Percentiles rank a stretch among this genome's conserved stretches.
phyloP scores from a whole-genome alignment of 35 echinoderm and acorn worm genomes.

The Acanthaster planci region DNA sequence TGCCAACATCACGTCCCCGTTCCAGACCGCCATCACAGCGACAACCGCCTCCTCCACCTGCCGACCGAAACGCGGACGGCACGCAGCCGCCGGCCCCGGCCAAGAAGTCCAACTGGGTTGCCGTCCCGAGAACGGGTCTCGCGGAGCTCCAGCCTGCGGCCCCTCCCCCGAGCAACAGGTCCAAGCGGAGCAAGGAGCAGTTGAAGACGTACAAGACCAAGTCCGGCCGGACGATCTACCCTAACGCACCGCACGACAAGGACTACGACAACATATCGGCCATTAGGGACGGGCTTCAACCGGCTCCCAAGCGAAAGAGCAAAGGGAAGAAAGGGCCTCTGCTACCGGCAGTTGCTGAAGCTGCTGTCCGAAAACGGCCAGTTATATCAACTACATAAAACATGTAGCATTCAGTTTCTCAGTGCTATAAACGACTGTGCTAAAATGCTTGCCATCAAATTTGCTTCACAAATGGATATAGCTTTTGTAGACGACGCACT shows the following conservation, averaged over 20 bases:
- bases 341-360: background rate
- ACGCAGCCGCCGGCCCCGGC: background rate
- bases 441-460: too few relatives aligned
- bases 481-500: too few relatives aligned
- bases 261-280: background rate
- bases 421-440: too few relatives aligned
- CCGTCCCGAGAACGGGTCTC: background rate
- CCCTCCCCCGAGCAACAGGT: background rate
- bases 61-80: background rate
- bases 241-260: slow-evolving; percentile 5
- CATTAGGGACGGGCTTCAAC: background rate
- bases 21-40: background rate
- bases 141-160: background rate
- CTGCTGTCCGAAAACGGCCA: background rate
- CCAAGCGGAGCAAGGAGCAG: background rate
- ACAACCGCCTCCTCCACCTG: background rate
- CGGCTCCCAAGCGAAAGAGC: background rate
- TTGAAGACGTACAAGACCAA: slow-evolving; percentile 1
- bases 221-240: slow-evolving; percentile 16
- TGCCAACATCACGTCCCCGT: background rate
- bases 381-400: background rate
- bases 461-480: too few relatives aligned
- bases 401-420: too few relatives aligned
- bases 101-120: background rate
- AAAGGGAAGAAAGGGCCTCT: background rate